Conservation (phyloP, 64 coral and sea anemone genomes). For the Actinia equina region DNA sequence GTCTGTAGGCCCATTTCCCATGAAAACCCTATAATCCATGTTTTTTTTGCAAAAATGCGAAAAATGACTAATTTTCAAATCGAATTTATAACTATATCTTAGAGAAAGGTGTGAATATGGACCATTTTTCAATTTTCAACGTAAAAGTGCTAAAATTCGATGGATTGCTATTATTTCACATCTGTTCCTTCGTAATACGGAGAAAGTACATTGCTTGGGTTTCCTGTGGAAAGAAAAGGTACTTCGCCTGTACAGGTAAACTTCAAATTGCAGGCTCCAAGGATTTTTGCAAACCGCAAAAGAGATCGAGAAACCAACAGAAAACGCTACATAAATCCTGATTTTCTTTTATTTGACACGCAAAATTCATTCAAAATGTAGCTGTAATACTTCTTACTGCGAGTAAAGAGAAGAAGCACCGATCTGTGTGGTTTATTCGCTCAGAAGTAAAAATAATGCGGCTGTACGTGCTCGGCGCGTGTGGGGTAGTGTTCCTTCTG, state of each 20-base stretch:
- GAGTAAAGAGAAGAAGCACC: neutral
- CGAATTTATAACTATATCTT: no score
- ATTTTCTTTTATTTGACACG: neutral
- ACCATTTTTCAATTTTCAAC: no score
- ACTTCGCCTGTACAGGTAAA: conserved; percentile 5
- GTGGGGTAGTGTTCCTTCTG: conserved; percentile 26
- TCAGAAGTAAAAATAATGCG: conserved; percentile 12
- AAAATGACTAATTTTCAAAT: no score
- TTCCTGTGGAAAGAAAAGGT: no score
- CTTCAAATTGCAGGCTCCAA: conserved; percentile 13
- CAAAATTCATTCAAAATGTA: neutral
- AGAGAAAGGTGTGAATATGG: no score
- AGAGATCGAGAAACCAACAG: neutral
- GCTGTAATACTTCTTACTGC: neutral
- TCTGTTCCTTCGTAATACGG: no score
- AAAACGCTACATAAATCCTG: neutral
- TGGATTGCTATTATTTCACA: no score
- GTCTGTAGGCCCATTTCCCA: no score
- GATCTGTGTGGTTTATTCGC: neutral
- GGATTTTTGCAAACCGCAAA: neutral
- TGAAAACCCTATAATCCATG: no score
- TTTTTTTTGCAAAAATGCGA: no score
- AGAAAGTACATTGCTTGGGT: no score
- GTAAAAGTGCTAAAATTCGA: no score
- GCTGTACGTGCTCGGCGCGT: conserved; percentile 37